Evolutionary conservation across 2,113 vertebrate species (phyloP).

Genomic region (Saguinus imperator): DNA sequence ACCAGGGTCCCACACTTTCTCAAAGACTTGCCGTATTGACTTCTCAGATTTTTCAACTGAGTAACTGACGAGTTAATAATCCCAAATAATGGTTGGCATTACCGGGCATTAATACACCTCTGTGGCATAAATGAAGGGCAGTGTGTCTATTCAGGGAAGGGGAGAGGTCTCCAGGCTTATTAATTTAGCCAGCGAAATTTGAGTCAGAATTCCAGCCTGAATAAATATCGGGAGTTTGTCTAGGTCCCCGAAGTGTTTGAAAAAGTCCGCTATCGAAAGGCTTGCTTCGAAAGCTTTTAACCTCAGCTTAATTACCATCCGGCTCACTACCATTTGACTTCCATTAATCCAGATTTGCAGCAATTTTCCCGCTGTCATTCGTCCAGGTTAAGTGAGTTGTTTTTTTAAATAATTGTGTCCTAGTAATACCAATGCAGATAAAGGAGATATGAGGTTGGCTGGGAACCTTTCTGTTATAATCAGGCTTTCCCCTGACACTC

Average conservation of each 20-base stretch:
- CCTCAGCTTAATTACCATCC: constrained; percentile 73
- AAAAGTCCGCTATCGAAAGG: constrained; percentile 65
- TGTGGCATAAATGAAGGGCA: no score
- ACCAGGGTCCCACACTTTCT: neutral
- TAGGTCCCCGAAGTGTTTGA: constrained; percentile 57
- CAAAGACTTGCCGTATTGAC: neutral
- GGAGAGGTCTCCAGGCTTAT: no score
- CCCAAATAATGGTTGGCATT: no score
- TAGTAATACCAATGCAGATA: no score
- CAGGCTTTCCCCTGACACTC: no score
- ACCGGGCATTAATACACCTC: no score
- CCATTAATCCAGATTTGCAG: constrained; percentile 71
- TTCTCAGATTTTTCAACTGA: constrained; percentile 31
- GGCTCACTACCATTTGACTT: constrained; percentile 31
- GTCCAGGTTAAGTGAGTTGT: constrained; percentile 65
- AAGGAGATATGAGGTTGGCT: no score
- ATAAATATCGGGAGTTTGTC: constrained; percentile 52
- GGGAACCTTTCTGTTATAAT: no score
- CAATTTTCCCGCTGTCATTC: constrained; percentile 47
- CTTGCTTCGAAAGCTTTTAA: constrained; percentile 70
- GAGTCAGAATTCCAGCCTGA: constrained; percentile 67
- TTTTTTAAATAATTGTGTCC: no score
- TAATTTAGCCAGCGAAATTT: constrained; percentile 60
- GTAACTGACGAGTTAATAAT: constrained; percentile 58
- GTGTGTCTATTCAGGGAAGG: no score